A percentile compares a stretch with the other conserved stretches of the same genome.
Conservation (phyloP, 2,113 vertebrate genomes). For the Melanerpes aurifrons region DNA sequence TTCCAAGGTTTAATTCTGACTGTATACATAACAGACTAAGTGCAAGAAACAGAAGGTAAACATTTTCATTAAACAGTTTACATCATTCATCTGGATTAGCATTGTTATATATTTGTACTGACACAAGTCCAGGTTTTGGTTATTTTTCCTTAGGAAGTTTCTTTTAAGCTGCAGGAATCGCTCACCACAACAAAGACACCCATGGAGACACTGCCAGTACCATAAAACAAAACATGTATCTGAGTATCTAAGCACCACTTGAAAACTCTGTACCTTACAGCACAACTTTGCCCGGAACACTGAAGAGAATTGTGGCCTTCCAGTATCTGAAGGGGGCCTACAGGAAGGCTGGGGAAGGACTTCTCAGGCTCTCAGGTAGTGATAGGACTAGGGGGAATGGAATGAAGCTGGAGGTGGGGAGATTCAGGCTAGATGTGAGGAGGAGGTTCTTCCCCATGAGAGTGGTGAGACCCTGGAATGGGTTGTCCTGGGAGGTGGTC, state of each 20-base stretch:
- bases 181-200: background rate
- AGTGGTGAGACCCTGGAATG: no score
- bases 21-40: background rate
- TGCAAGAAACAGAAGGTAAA: background rate
- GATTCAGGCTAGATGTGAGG: no score
- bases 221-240: background rate
- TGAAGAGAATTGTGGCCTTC: no score
- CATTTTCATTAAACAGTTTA: conserved; percentile 28
- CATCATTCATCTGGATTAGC: background rate
- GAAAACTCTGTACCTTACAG: background rate
- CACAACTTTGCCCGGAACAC: background rate
- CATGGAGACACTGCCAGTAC: background rate
- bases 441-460: no score
- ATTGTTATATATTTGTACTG: background rate
- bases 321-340: no score
- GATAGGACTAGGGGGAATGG: no score
- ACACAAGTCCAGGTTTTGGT: background rate
- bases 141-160: background rate
- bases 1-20: background rate
- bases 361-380: no score
- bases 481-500: no score
- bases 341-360: no score
- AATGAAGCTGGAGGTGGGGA: no score
- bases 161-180: background rate
- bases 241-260: background rate